Conservation (phyloP, 2,888 invertebrate species). For the Orthonychiurus folsomi region DNA sequence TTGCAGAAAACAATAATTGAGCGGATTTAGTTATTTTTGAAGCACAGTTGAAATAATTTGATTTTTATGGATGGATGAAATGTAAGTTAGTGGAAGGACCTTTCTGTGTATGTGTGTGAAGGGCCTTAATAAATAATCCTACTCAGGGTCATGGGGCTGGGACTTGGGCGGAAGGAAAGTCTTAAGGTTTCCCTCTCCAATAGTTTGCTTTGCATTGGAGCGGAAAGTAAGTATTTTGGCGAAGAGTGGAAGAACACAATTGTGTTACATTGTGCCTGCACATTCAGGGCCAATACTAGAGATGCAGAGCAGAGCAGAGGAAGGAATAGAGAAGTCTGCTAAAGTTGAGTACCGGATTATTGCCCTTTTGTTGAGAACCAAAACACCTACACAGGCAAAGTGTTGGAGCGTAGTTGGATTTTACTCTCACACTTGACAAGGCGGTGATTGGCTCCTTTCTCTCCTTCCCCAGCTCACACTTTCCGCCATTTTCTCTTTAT, state of each 20-base stretch:
- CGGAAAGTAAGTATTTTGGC: slow-evolving; percentile 16
- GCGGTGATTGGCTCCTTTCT: slow-evolving; percentile 10
- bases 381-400: slow-evolving; percentile 20
- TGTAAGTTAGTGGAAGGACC: too few relatives aligned
- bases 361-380: slow-evolving; percentile 16
- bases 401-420: slow-evolving; percentile 16
- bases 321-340: neutral
- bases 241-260: slow-evolving; percentile 8
- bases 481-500: slow-evolving; percentile 2
- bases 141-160: too few relatives aligned
- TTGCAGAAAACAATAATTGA: too few relatives aligned
- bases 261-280: slow-evolving; percentile 11
- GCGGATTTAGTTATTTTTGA: too few relatives aligned
- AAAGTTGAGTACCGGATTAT: slow-evolving; percentile 20
- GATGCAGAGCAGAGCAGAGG: neutral
- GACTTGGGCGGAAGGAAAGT: slow-evolving; percentile 10
- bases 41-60: too few relatives aligned
- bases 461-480: neutral
- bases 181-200: slow-evolving; percentile 4
- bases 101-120: too few relatives aligned
- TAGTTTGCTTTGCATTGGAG: slow-evolving; percentile 17
- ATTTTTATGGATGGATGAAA: too few relatives aligned
- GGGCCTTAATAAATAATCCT: too few relatives aligned
- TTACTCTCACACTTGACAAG: slow-evolving; percentile 18
- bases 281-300: neutral